A percentile compares a stretch with the other conserved stretches of the same genome.
Conservation (phyloP, 2,113 vertebrate species). For the Argyrosomus japonicus region DNA sequence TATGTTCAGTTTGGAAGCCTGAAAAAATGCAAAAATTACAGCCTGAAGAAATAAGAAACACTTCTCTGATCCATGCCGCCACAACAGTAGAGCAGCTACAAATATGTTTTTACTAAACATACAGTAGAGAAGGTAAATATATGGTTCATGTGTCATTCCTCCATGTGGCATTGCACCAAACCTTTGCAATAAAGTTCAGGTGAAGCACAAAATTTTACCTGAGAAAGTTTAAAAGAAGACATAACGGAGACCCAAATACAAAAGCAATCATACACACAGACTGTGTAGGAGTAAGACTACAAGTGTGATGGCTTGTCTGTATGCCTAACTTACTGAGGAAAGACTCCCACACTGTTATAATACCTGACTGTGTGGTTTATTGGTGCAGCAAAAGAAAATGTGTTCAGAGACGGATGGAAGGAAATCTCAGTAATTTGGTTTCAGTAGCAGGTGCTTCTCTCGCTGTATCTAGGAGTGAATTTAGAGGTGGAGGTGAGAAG, state of each 20-base stretch:
- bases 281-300: neutral
- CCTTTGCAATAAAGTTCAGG: slow-evolving; percentile 1
- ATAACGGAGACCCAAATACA: neutral
- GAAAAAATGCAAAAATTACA: neutral
- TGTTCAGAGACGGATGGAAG: neutral
- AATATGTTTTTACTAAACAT: neutral
- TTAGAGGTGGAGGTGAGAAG: slow-evolving; percentile 37
- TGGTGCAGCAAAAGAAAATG: slow-evolving; percentile 32
- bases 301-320: slow-evolving; percentile 21
- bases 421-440: slow-evolving; percentile 37
- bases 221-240: neutral
- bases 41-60: neutral
- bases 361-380: slow-evolving; percentile 22
- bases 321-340: slow-evolving; percentile 8
- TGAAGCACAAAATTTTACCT: neutral
- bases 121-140: neutral
- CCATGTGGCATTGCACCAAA: neutral
- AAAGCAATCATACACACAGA: slow-evolving; percentile 1
- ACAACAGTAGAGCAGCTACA: neutral
- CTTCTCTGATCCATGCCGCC: neutral
- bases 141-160: neutral
- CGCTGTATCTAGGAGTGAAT: slow-evolving; percentile 26
- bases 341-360: slow-evolving; percentile 24
- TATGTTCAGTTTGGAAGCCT: neutral
- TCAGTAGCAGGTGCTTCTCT: slow-evolving; percentile 37